Conservation (phyloP, 2,113 vertebrate species). For the Campylomormyrus tamandua region DNA sequence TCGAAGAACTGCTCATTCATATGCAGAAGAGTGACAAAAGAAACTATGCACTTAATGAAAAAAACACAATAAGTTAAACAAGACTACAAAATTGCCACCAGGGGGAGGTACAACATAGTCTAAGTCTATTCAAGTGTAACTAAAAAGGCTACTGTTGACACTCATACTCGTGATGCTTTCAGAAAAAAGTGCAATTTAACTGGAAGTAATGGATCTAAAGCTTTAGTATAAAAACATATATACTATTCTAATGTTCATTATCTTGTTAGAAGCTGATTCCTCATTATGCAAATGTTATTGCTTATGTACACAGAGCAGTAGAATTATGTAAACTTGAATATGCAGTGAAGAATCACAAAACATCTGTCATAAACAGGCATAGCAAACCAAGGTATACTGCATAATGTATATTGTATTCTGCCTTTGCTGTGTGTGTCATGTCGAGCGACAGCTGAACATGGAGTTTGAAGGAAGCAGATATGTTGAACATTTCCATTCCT, state of each 20-base stretch:
- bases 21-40: neutral
- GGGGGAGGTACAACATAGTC: slow-evolving; percentile 16
- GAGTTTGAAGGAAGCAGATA: neutral
- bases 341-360: neutral
- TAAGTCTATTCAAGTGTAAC: neutral
- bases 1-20: neutral
- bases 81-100: neutral
- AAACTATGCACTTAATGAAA: neutral
- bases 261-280: neutral
- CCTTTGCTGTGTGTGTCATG: neutral
- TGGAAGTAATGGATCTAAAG: neutral
- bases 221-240: neutral
- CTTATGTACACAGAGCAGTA: neutral
- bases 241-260: neutral
- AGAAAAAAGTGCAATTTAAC: neutral
- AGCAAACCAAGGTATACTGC: neutral
- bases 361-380: neutral
- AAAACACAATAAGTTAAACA: neutral
- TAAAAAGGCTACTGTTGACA: neutral
- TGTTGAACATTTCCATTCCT: neutral
- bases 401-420: neutral
- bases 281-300: neutral
- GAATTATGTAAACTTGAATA: neutral
- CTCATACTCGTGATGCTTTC: neutral
- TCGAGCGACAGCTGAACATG: neutral